These are phyloP conservation scores for Anoplopoma fimbria DNA, from an alignment of 2,113 vertebrate genomes.

Conservation along the genomic window DNA sequence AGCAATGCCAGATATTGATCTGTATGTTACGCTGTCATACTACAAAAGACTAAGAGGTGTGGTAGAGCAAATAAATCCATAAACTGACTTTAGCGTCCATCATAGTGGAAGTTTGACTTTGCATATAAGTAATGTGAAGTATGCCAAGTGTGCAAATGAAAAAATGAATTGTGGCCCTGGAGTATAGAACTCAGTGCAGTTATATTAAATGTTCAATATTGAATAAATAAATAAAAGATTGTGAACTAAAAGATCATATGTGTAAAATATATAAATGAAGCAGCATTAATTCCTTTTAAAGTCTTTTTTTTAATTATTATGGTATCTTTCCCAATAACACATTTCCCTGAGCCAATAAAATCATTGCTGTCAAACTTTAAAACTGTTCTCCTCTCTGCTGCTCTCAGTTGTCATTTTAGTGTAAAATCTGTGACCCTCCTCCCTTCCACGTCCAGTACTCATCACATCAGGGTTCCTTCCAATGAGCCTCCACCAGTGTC, in stretches of 20 bases:
- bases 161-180: background rate
- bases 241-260: background rate
- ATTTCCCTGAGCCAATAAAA: background rate
- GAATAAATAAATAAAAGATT: background rate
- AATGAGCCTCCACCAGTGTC: background rate
- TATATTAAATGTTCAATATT: background rate
- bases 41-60: constrained; percentile 15
- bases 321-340: background rate
- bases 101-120: constrained; percentile 11
- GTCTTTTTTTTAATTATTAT: background rate
- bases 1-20: constrained; percentile 51
- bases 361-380: background rate
- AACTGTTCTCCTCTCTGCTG: background rate
- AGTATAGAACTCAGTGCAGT: background rate
- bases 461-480: background rate
- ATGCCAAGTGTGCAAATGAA: background rate
- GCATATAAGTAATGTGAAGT: background rate
- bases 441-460: background rate
- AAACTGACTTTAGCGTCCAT: constrained; percentile 19
- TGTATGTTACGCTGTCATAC: background rate
- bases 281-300: background rate
- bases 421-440: background rate
- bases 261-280: background rate
- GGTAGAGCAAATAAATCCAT: constrained; percentile 4
- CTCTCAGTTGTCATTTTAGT: background rate